Conservation (phyloP, 2,113 vertebrate genomes). For the Rhynchomys soricoides region DNA sequence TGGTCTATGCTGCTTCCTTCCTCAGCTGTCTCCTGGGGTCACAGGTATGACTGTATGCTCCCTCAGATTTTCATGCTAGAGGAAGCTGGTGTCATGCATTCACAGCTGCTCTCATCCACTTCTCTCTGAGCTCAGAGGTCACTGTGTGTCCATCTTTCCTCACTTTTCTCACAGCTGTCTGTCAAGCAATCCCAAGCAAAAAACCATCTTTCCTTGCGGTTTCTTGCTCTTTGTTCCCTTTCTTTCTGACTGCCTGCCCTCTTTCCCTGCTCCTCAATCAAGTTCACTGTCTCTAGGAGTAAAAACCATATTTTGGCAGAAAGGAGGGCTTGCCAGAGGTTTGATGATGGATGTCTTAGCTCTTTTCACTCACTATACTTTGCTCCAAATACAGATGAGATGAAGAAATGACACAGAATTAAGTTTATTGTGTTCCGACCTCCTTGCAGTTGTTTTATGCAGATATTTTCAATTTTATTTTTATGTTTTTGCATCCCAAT, state of each 20-base stretch:
- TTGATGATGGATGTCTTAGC: fast-evolving
- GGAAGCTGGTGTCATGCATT: fast-evolving
- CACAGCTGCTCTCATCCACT: too few relatives aligned
- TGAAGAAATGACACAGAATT: fast-evolving
- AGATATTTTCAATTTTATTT: neutral
- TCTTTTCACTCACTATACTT: fast-evolving
- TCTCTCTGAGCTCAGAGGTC: neutral
- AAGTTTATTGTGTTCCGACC: neutral
- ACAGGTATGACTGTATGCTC: neutral
- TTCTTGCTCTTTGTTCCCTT: neutral
- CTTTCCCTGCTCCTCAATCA: neutral
- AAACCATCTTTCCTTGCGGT: neutral
- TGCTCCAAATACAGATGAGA: neutral
- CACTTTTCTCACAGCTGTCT: neutral
- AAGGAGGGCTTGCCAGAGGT: neutral
- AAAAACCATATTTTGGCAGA: neutral
- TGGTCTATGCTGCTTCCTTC: neutral
- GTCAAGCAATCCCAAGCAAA: neutral
- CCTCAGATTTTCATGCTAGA: neutral
- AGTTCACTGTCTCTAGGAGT: neutral
- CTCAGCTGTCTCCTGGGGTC: neutral
- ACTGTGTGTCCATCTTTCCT: too few relatives aligned
- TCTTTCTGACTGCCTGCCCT: neutral
- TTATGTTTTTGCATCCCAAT: too few relatives aligned
- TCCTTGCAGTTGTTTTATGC: neutral